These are phyloP conservation scores for Hystrix brachyura DNA, from an alignment of 2,113 vertebrate genomes.

Conservation along the genomic window DNA sequence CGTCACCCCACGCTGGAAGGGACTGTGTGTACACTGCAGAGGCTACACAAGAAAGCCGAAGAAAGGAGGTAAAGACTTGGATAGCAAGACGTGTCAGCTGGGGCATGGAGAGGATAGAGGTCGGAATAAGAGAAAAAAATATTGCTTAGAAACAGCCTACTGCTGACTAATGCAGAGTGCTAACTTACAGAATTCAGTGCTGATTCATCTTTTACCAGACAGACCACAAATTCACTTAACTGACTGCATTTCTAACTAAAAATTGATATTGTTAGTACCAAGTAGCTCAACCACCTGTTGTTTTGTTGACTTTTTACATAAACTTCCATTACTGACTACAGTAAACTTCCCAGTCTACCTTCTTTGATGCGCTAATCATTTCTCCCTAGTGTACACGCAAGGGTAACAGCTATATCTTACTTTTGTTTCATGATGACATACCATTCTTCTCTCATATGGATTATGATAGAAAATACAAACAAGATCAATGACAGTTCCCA, in stretches of 20 bases:
- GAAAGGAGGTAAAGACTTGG: rapidly evolving
- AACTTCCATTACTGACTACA: background rate
- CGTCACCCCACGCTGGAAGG: background rate
- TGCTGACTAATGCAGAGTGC: background rate
- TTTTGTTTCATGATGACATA: background rate
- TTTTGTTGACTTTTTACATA: background rate
- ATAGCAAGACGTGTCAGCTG: background rate
- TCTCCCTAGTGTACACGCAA: background rate
- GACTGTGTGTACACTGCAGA: background rate
- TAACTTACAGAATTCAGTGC: background rate
- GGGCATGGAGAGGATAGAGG: background rate
- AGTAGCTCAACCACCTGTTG: background rate
- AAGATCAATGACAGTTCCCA: background rate
- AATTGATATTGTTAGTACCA: background rate
- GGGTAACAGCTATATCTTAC: background rate
- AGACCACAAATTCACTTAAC: background rate
- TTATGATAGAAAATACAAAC: background rate
- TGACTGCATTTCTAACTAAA: slow-evolving; percentile 6
- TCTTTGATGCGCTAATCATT: background rate
- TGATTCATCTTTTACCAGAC: background rate
- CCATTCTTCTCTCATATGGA: background rate
- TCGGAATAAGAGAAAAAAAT: background rate
- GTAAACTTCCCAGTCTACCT: background rate
- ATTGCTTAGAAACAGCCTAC: background rate
- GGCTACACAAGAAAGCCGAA: background rate